Percentiles rank a stretch among this genome's conserved stretches.
phyloP scores from a whole-genome alignment of 1,140 invertebrate species.

The Whitmania pigra region DNA sequence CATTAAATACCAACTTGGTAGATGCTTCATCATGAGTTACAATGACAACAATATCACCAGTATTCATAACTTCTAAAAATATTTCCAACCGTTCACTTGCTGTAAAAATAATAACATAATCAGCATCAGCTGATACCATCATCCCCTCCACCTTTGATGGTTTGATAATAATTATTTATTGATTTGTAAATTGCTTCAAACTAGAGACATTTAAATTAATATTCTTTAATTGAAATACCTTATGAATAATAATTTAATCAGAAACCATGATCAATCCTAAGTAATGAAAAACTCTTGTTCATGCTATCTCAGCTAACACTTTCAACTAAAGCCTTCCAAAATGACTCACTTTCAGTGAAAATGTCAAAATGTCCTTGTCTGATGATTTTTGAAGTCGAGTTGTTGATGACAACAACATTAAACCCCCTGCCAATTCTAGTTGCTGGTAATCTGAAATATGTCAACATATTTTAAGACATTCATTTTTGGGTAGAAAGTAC shows the following conservation, averaged over 20 bases:
- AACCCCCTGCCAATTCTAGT: conserved; percentile 39
- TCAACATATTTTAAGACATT: no score
- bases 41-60: conserved; percentile 39
- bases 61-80: conserved; percentile 40
- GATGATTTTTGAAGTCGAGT: conserved; percentile 31
- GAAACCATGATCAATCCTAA: no score
- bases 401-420: conserved; percentile 42
- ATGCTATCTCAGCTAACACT: no score
- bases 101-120: conserved; percentile 27
- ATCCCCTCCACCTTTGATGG: no score
- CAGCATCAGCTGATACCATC: not conserved
- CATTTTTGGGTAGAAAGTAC: no score
- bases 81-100: conserved; percentile 44
- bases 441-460: no score
- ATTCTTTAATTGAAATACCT: no score
- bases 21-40: conserved; percentile 44
- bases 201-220: no score
- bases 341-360: conserved; percentile 39
- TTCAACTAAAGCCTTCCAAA: not conserved
- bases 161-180: no score
- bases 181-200: no score
- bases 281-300: no score
- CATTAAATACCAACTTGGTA: conserved; percentile 34
- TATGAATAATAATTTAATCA: no score
- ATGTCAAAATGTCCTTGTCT: conserved; percentile 41